Evolutionary conservation across 2,797 vertebrate genomes (phyloP).

Genomic region (Telmatherina bonti): DNA sequence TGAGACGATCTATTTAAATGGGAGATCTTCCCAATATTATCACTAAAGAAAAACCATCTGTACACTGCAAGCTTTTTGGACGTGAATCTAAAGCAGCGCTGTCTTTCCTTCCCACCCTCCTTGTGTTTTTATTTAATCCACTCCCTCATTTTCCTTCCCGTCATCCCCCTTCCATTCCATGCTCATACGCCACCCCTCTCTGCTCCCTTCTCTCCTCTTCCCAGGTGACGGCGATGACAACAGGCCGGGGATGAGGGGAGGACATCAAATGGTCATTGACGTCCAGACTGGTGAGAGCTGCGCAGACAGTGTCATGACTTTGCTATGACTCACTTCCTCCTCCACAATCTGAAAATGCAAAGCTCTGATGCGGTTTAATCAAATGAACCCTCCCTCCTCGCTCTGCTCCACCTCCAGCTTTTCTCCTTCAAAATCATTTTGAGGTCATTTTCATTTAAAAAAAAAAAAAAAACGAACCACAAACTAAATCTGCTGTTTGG

Average conservation of each 20-base stretch:
- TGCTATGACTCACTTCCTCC: slow-evolving; percentile 53
- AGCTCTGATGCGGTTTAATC: slow-evolving; percentile 42
- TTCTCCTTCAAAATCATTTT: slow-evolving; percentile 9
- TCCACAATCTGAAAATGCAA: slow-evolving; percentile 19
- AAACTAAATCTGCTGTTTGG: slow-evolving; percentile 15
- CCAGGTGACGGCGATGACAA: slow-evolving; percentile 96
- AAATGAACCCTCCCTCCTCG: slow-evolving; percentile 20
- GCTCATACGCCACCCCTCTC: slow-evolving; percentile 17
- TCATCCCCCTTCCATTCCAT: slow-evolving; percentile 14
- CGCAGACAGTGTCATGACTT: slow-evolving; percentile 33
- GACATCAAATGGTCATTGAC: slow-evolving; percentile 99
- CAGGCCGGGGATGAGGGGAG: slow-evolving; percentile 97
- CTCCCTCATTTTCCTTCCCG: background rate
- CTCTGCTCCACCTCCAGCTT: background rate
- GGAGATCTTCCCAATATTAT: slow-evolving; percentile 14
- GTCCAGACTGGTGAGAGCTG: slow-evolving; percentile 92
- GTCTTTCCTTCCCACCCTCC: background rate
- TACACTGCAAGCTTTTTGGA: background rate
- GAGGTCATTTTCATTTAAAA: slow-evolving; percentile 9
- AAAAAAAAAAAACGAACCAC: background rate
- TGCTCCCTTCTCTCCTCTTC: slow-evolving; percentile 17
- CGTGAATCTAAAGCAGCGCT: slow-evolving; percentile 45
- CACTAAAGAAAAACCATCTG: slow-evolving; percentile 1
- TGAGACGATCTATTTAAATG: slow-evolving; percentile 61
- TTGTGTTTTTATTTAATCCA: background rate